These are phyloP conservation scores for Chondrilla cf. caribensis DNA, from an alignment of 37 sponge, comb jelly and placozoan species.

Conservation along the genomic window DNA sequence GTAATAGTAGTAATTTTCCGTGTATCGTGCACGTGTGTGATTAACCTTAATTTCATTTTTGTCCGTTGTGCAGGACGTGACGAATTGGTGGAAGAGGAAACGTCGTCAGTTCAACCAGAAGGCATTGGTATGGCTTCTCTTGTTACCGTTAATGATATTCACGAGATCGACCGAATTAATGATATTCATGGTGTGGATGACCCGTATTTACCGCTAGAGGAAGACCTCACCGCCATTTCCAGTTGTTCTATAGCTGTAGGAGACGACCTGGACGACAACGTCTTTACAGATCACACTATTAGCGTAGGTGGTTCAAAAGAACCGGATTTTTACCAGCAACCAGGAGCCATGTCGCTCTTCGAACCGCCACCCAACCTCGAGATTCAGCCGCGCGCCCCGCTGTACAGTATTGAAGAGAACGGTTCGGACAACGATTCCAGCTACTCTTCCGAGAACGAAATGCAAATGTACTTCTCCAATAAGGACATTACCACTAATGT, in stretches of 20 bases:
- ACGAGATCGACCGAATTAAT: background rate
- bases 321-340: no score
- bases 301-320: background rate
- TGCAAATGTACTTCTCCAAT: background rate
- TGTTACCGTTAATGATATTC: constrained; percentile 14
- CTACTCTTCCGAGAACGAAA: constrained; percentile 26
- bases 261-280: constrained; percentile 11
- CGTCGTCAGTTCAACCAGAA: no score
- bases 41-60: no score
- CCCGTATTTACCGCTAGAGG: constrained; percentile 6
- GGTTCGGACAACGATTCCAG: constrained; percentile 27
- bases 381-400: background rate
- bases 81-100: no score
- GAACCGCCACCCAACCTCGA: no score
- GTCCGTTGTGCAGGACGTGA: no score
- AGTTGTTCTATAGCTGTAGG: background rate
- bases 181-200: background rate
- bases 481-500: background rate
- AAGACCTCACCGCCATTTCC: background rate
- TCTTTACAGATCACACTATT: background rate
- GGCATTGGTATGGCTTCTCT: no score
- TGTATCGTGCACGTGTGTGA: no score
- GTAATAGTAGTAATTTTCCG: no score
- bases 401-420: constrained; percentile 8
- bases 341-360: no score